These are phyloP conservation scores for Leptothorax acervorum DNA, from an alignment of 2,888 invertebrate genomes.

Conservation along the genomic window DNA sequence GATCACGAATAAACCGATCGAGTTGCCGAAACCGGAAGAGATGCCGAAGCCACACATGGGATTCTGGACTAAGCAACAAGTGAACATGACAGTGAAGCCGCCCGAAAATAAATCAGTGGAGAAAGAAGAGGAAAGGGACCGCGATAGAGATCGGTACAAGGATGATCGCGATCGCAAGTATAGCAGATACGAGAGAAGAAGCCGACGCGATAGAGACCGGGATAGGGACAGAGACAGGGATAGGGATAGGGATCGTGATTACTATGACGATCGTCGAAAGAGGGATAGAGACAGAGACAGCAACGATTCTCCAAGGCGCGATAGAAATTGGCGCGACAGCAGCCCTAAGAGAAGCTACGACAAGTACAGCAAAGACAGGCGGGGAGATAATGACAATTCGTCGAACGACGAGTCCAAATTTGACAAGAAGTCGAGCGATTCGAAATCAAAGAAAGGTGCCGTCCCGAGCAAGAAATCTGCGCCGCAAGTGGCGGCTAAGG, in stretches of 20 bases:
- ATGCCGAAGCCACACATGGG: conserved; percentile 85
- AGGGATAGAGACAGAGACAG: conserved; percentile 71
- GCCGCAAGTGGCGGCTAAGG: conserved; percentile 85
- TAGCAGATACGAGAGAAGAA: conserved; percentile 80
- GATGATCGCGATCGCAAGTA: conserved; percentile 77
- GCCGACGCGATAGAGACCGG: conserved; percentile 72
- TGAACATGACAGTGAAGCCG: conserved; percentile 82
- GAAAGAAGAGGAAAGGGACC: conserved; percentile 83
- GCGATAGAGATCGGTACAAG: conserved; percentile 84
- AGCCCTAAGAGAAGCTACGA: conserved; percentile 81
- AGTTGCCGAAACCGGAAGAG: conserved; percentile 81
- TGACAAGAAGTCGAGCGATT: conserved; percentile 82
- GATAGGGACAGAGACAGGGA: conserved; percentile 72
- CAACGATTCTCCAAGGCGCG: conserved; percentile 82
- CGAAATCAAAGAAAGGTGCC: conserved; percentile 78
- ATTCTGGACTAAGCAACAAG: conserved; percentile 85
- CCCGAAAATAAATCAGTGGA: conserved; percentile 84
- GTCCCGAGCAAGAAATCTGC: conserved; percentile 75
- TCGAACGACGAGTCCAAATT: conserved; percentile 83
- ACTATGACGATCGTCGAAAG: conserved; percentile 83
- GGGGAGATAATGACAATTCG: conserved; percentile 75
- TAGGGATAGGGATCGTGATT: conserved; percentile 78
- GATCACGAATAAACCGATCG: conserved; percentile 68
- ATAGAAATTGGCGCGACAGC: conserved; percentile 81
- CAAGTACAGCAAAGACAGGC: conserved; percentile 78